phyloP scores from a whole-genome alignment of 2,888 invertebrate species.

The Molanna angustata region DNA sequence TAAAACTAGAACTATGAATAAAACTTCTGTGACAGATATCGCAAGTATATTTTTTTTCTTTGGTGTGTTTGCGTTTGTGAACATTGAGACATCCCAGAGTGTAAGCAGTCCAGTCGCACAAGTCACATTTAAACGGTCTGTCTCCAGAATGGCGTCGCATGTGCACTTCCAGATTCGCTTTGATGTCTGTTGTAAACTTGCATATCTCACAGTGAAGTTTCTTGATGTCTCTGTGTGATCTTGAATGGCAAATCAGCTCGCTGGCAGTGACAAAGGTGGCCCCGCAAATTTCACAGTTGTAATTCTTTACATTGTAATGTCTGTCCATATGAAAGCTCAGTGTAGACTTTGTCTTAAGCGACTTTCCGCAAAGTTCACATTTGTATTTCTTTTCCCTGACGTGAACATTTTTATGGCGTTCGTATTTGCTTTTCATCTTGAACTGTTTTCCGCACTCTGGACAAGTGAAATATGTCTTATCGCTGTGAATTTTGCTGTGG shows the following conservation, averaged over 20 bases:
- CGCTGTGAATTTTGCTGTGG: conserved; percentile 47
- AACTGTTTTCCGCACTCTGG: conserved; percentile 51
- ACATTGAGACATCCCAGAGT: conserved; percentile 42
- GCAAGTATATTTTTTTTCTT: conserved; percentile 48
- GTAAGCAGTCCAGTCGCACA: conserved; percentile 39
- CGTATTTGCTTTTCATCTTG: conserved; percentile 47
- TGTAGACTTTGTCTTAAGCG: conserved; percentile 45
- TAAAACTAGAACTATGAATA: conserved; percentile 48
- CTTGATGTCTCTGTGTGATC: conserved; percentile 41
- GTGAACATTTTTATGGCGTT: conserved; percentile 47
- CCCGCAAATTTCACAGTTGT: conserved; percentile 51
- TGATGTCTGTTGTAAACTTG: conserved; percentile 45
- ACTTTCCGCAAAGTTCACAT: conserved; percentile 46
- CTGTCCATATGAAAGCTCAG: conserved; percentile 46
- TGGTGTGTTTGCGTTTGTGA: conserved; percentile 46
- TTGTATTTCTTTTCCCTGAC: conserved; percentile 38
- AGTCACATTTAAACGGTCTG: conserved; percentile 44
- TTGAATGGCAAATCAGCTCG: conserved; percentile 47
- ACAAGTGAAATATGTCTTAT: conserved; percentile 45
- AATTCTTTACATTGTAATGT: conserved; percentile 49
- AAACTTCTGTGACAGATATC: conserved; percentile 46
- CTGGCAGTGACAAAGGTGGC: conserved; percentile 49
- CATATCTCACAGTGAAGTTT: conserved; percentile 38
- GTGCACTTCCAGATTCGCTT: conserved; percentile 46
- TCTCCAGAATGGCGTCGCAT: conserved; percentile 48